phyloP scores from a whole-genome alignment of 2,888 invertebrate genomes.

The Agrochola circellaris region DNA sequence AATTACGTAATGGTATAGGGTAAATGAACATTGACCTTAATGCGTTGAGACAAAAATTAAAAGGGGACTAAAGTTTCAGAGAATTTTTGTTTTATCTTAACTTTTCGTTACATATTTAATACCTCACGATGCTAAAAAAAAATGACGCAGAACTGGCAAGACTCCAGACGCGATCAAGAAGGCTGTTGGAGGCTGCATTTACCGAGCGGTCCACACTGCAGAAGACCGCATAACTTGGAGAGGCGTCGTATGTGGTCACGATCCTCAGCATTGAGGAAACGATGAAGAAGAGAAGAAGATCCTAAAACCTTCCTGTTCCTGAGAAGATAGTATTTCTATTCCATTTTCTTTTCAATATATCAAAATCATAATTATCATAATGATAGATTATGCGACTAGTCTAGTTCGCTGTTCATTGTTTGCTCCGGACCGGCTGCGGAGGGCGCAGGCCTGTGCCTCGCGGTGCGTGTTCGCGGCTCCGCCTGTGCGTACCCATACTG shows the following conservation, averaged over 20 bases:
- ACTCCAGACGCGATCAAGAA: not conserved
- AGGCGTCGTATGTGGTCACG: not conserved
- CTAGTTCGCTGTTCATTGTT: too few species aligned
- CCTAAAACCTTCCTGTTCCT: not conserved
- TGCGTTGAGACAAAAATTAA: not conserved
- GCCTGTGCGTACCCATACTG: too few species aligned
- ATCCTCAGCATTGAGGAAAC: not conserved
- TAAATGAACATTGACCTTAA: conserved; percentile 6
- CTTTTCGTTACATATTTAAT: not conserved
- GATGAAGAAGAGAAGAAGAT: not conserved
- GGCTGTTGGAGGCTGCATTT: not conserved
- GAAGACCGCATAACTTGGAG: not conserved
- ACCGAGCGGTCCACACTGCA: not conserved
- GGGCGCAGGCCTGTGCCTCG: too few species aligned
- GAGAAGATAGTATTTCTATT: not conserved
- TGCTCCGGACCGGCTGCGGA: too few species aligned
- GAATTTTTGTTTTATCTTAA: not conserved
- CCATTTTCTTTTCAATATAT: not conserved
- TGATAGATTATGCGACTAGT: too few species aligned
- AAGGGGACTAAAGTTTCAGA: not conserved
- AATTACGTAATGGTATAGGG: conserved; percentile 18
- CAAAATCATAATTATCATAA: too few species aligned
- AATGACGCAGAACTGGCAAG: not conserved
- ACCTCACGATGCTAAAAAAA: not conserved
- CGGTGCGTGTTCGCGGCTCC: too few species aligned